phyloP scores from a whole-genome alignment of 2,113 vertebrate genomes.

The Melozone crissalis region DNA sequence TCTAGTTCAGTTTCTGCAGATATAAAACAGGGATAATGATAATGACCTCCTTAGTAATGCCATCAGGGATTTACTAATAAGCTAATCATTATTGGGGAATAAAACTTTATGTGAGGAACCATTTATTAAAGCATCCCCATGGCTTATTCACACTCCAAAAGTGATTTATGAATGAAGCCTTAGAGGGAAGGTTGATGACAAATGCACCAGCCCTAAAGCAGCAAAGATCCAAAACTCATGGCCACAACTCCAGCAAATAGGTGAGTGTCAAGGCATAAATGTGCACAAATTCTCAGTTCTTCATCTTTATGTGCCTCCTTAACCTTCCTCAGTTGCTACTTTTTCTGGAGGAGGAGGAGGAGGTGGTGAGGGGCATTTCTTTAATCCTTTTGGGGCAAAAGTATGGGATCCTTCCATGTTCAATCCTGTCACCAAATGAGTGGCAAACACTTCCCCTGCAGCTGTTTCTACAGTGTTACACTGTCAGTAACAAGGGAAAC shows the following conservation, averaged over 20 bases:
- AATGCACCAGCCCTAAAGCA: not conserved
- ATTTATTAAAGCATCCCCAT: constrained; percentile 47
- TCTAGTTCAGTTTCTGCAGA: constrained; percentile 14
- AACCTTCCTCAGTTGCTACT: not conserved
- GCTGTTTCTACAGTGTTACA: not conserved
- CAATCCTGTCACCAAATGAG: not conserved
- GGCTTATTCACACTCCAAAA: constrained; percentile 24
- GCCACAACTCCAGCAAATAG: not conserved
- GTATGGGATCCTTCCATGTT: not conserved
- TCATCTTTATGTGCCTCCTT: not conserved
- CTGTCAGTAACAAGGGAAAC: not conserved
- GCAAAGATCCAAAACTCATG: not conserved
- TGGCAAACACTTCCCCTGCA: not conserved
- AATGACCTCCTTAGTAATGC: constrained; percentile 54
- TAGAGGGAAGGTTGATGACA: not conserved
- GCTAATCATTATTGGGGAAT: constrained; percentile 55
- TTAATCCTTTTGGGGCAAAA: not conserved
- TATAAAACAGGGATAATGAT: constrained; percentile 49
- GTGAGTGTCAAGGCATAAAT: not conserved
- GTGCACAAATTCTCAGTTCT: not conserved
- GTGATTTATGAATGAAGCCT: constrained; percentile 44
- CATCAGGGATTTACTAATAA: constrained; percentile 59
- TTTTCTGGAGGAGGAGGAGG: not conserved
- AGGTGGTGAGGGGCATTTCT: not conserved
- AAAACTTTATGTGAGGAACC: constrained; percentile 47